A percentile compares a stretch with the other conserved stretches of the same genome.
Evolutionary conservation across 2,888 invertebrate genomes (phyloP).

Genomic region (Erebia aethiops): DNA sequence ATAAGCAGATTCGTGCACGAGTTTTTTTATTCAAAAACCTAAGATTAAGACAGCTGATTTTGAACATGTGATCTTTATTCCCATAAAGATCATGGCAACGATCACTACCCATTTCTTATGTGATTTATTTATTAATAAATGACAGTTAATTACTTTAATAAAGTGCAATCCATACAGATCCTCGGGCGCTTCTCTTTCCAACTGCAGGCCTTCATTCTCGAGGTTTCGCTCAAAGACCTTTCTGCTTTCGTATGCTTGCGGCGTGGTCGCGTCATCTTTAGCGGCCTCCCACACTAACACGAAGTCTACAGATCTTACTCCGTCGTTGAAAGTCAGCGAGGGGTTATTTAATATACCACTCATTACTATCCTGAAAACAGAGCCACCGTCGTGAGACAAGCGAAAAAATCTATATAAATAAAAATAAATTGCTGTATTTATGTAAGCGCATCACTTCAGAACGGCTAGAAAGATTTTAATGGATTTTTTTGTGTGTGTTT

Average conservation of each 20-base stretch:
- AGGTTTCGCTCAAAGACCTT: conserved; percentile 88
- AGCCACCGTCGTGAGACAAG: not conserved
- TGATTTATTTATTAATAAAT: too few species aligned
- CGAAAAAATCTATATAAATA: not conserved
- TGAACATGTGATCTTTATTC: too few species aligned
- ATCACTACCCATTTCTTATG: too few species aligned
- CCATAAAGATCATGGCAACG: too few species aligned
- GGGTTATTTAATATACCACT: conserved; percentile 72
- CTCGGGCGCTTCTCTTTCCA: conserved; percentile 87
- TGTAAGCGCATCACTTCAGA: too few species aligned
- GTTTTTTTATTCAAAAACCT: too few species aligned
- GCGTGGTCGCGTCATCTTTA: conserved; percentile 75
- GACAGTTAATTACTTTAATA: conserved; percentile 84
- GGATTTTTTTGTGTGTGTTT: too few species aligned
- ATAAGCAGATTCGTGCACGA: too few species aligned
- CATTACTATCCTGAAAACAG: conserved; percentile 65
- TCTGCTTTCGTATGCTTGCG: conserved; percentile 75
- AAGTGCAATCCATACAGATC: conserved; percentile 87
- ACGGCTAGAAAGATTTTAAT: too few species aligned
- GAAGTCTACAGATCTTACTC: conserved; percentile 88
- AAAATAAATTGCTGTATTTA: not conserved
- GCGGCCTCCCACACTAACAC: conserved; percentile 89
- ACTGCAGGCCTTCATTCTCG: conserved; percentile 87
- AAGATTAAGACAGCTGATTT: too few species aligned
- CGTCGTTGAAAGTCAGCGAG: conserved; percentile 87